Evolutionary conservation across 1,140 invertebrate species (phyloP), one percentile per base, ranked within the genome.

Genomic region (Dendroctonus ponderosae): DNA sequence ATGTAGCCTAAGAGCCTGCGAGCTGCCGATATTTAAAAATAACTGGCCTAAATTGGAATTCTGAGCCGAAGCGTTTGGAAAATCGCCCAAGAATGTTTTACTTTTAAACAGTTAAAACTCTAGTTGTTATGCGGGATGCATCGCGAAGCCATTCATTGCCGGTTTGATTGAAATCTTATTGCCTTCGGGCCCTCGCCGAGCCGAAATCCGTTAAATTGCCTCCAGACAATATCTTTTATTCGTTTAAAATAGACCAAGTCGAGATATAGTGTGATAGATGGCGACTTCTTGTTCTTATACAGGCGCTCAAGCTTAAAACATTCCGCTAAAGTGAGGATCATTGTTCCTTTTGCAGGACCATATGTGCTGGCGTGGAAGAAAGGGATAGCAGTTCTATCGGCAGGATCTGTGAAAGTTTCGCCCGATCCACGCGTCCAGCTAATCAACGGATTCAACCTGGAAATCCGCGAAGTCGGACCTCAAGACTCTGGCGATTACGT

Each of bases 401-500:
- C 84, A 41, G 83, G 83, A 15, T 80, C 79, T 50, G 78, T 84
- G 43, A 85, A 84, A 73, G 82, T 85, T n/a, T 83, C 81, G 46
- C 83, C 83, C 38, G 84, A 85, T 78, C 79, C 81, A 14, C 77
- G 84, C 38, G 78, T 85, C 49, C 79, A 78, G 57, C 74, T 85
- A 50, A 79, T 82, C 41, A 81, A 83, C 62, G 80, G 82, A 41
- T 85, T 82, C 74, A 83, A 81, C 68, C 73, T 85, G 62, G 81
- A 84, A 74, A 85, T 86, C 62, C 79, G 79, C 60, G 82, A 85
- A 58, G 80, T 82, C 49, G 78, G 79, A 56, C 79, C 82, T 40
- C 80, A 83, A 71, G 85, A 86, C 77, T 83, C 83, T 38, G 85
- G 84, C 9, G 82, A 84, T 72, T 86, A 86, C 75, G 81, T 84